Percentiles rank a stretch among this genome's conserved stretches.
Evolutionary conservation across 2,888 invertebrate species (phyloP).

Genomic region (Apoderus coryli): DNA sequence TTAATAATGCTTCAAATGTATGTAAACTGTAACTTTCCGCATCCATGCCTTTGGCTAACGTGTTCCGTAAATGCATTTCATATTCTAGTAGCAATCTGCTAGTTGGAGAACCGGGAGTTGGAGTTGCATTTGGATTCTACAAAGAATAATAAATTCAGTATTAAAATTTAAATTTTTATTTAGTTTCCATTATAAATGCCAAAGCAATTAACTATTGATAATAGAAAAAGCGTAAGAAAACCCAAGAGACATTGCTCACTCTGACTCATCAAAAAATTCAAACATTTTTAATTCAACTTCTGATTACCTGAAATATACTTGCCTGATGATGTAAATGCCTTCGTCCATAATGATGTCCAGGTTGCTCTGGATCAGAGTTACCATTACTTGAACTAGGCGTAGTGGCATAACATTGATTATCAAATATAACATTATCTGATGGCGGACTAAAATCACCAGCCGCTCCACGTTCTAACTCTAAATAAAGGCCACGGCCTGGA

Average conservation of each 20-base stretch:
- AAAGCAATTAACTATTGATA: too few species aligned
- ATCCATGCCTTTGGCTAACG: constrained; percentile 87
- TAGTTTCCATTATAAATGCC: background rate
- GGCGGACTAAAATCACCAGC: constrained; percentile 62
- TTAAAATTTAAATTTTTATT: constrained; percentile 8
- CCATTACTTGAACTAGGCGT: constrained; percentile 89
- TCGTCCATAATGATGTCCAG: constrained; percentile 44
- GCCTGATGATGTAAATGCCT: constrained; percentile 48
- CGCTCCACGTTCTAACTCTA: constrained; percentile 58
- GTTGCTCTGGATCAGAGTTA: constrained; percentile 75
- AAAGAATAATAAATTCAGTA: too few species aligned
- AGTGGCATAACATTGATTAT: constrained; percentile 90
- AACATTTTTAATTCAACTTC: too few species aligned
- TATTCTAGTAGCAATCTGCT: constrained; percentile 77
- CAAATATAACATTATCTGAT: constrained; percentile 86
- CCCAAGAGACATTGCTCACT: too few species aligned
- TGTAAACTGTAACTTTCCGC: constrained; percentile 89
- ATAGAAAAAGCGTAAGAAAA: too few species aligned
- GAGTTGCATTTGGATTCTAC: constrained; percentile 50
- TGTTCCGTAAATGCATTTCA: constrained; percentile 87
- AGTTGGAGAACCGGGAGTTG: constrained; percentile 71
- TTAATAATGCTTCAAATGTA: constrained; percentile 82
- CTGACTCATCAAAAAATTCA: too few species aligned
- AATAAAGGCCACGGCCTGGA: constrained; percentile 58
- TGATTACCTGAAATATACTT: too few species aligned